Evolutionary conservation across 2,797 vertebrate species (phyloP).

Genomic region (Otolemur crassicaudatus): DNA sequence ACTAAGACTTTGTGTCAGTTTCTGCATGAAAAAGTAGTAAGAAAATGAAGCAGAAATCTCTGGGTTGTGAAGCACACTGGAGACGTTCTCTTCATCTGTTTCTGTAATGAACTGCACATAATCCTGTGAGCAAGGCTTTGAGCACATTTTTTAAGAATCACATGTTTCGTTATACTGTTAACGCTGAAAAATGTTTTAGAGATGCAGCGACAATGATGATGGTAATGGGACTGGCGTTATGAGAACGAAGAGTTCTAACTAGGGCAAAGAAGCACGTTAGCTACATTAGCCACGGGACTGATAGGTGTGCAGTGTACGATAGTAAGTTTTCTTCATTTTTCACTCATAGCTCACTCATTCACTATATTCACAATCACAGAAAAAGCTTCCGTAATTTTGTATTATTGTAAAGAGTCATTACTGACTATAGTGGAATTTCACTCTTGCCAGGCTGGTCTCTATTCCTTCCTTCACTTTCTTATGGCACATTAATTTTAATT

Average conservation of each 20-base stretch:
- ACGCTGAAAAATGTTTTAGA: constrained; percentile 24
- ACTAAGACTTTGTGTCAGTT: constrained; percentile 69
- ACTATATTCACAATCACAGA: not conserved
- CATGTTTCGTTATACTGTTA: constrained; percentile 17
- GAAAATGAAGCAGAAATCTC: not conserved
- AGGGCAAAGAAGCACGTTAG: not conserved
- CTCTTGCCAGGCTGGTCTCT: not conserved
- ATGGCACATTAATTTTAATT: not conserved
- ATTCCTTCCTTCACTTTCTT: not conserved
- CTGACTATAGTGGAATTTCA: not conserved
- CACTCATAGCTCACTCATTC: not conserved
- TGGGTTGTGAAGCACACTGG: not conserved
- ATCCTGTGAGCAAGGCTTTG: not conserved
- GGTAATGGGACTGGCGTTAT: constrained; percentile 20
- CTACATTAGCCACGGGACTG: not conserved
- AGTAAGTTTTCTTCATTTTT: not conserved
- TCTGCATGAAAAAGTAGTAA: constrained; percentile 35
- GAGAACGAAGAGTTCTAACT: constrained; percentile 10
- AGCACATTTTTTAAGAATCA: not conserved
- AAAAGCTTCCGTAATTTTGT: not conserved
- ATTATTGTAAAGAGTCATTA: not conserved
- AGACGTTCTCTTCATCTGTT: not conserved
- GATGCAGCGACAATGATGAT: not conserved
- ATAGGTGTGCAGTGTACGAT: not conserved
- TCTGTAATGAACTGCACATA: not conserved